Evolutionary conservation across 2,888 invertebrate species (phyloP), one percentile per base, ranked within the genome.

Genomic region (Volucella inflata): DNA sequence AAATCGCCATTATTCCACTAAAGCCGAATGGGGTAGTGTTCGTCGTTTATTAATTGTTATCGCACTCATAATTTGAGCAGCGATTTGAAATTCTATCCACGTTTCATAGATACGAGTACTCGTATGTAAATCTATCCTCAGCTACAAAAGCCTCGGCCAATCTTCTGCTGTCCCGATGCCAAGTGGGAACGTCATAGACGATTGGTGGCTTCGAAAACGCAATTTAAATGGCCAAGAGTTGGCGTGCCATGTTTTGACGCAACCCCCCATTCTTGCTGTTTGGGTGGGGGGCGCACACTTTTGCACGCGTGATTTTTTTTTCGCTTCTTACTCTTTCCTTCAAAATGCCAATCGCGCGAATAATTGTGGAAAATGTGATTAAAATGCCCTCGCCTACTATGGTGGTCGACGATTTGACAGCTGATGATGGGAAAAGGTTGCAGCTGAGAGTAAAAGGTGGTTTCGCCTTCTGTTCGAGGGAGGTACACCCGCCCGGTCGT

Each of bases 321-420:
- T 30, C 30, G 30, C 30, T 30, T 30, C 6, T 6, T 30, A 30
- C 0, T 30, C 4, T 30, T 30, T 30, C 30, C 30, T 30, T 30
- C 30, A 30, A 85, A 76, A 76, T 85, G 76, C 84, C 80, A 84
- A 80, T 67, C 76, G 57, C 68, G 55, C 64, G 64, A 46, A 59
- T 68, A 78, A 68, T 78, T 68, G 83, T 72, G 80, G 81, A 81
- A 30, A 85, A 81, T 81, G 85, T 81, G 80, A 85, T 85, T 85
- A 85, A 85, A 85, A 72, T 77, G 80, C 80, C 71, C 76, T 85
- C 71, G 60, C 67, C 85, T 62, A 67, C 53, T 46, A 65, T 64
- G 85, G 85, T 85, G 85, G 85, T 81, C 85, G 68, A 59, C 60
- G 71, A 64, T 72, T 77, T 85, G 85, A 85, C 85, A 85, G 85